Base-by-base conservation (phyloP, 64 coral and sea anemone species). In the Actinia tenebrosa region DNA sequence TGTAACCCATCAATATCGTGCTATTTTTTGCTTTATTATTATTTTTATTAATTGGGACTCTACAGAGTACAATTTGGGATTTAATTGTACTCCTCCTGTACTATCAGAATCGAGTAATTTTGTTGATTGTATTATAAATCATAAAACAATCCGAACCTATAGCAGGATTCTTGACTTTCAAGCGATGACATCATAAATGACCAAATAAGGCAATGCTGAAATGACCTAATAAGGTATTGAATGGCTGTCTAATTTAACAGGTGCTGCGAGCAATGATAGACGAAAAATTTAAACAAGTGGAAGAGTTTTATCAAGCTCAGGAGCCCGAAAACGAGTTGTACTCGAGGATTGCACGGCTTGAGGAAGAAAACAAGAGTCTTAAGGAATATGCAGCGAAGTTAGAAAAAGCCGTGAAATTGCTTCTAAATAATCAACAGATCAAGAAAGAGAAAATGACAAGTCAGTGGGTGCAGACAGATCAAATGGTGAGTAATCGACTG, bases 341-440 rank as follows among this genome's bases (percentile, higher is more conserved):
- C 27, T 71, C 84, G 37, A 83, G 88, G 56, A 80, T 98, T 54
- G 87, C 86, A 45, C 54, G 60, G 5, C 88, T 98, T 7, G 95
- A 98, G 45, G 61, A 80, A 4, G 92, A 98, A 78, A 98, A 98
- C 80, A 92, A 18, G 80, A 84, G 84, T 26, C 80, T 98, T 18
- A 85, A 86, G 60, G 85, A 94, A 13, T 92, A 98, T 79, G 88
- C 92, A 0, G 64, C 72, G 26, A 94, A 72, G 66, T 78, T 98
- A 43, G 92, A 98, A 77, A 89, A 89, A 15, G 87, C 92, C 16
- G 77, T 98, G 10, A 92, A 84, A 80, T 80, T 71, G 43, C 43
- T 95, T 18, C 84, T 95, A 25, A 60, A n/a, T 71, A 89, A 92
- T 64, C 87, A 95, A 59, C 87, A 78, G 63, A 69, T 60, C 26